These are phyloP conservation scores for Acanthopleura granulata DNA, from an alignment of 2,888 invertebrate species.

Conservation along the genomic window DNA sequence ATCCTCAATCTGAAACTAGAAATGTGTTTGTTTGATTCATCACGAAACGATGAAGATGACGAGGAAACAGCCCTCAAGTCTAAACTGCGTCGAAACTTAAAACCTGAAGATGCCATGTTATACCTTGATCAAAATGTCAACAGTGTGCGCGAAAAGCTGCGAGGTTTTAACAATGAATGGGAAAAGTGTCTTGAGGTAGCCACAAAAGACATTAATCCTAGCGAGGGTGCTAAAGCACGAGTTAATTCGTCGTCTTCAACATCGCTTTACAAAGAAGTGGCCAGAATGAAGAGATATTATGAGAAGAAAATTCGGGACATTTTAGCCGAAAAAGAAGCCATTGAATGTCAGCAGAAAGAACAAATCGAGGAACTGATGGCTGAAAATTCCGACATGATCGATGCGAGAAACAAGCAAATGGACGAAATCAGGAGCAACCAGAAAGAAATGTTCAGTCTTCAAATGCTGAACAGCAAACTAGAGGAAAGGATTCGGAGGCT, in stretches of 20 bases:
- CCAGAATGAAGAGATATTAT: no score
- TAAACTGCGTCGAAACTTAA: background rate
- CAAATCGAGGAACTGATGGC: background rate
- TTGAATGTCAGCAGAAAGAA: background rate
- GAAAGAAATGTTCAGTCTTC: background rate
- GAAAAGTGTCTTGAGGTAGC: background rate
- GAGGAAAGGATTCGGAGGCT: background rate
- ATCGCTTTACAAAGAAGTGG: background rate
- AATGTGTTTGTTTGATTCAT: background rate
- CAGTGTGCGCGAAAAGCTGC: background rate
- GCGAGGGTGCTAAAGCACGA: background rate
- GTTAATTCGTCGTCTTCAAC: background rate
- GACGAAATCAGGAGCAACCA: background rate
- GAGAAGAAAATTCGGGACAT: background rate
- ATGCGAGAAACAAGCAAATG: background rate
- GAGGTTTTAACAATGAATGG: background rate
- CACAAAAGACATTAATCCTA: background rate
- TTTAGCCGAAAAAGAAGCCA: background rate
- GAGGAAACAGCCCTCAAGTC: background rate
- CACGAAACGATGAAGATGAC: no score
- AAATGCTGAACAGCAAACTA: background rate
- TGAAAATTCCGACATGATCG: background rate
- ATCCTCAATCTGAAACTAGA: slow-evolving; percentile 4
- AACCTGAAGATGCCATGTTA: background rate
- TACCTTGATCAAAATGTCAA: slow-evolving; percentile 1